Percentiles rank a stretch among this genome's conserved stretches.
Conservation (phyloP, 2,888 invertebrate species). For the Cosmia pyralina region DNA sequence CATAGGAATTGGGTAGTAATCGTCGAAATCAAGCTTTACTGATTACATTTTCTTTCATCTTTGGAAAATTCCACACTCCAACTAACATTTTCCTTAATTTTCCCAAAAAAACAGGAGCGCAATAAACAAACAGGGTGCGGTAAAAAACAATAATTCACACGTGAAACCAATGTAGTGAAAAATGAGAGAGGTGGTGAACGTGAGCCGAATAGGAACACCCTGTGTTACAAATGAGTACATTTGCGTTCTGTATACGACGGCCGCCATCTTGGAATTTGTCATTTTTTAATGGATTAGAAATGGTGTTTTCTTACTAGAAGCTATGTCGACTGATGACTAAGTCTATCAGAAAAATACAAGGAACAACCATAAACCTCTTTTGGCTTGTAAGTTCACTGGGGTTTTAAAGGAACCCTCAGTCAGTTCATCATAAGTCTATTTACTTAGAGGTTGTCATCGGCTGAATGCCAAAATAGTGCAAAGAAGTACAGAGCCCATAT, state of each 20-base stretch:
- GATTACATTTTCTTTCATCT: background rate
- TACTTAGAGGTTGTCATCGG: background rate
- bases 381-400: background rate
- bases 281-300: slow-evolving; percentile 60
- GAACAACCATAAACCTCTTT: too few relatives aligned
- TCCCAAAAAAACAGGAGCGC: slow-evolving; percentile 49
- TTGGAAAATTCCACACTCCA: background rate
- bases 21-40: background rate
- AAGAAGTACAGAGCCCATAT: too few relatives aligned
- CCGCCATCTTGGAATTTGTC: slow-evolving; percentile 61
- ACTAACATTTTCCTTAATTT: slow-evolving; percentile 38
- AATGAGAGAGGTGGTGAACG: slow-evolving; percentile 87
- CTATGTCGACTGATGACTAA: background rate
- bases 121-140: slow-evolving; percentile 76
- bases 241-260: slow-evolving; percentile 74
- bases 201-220: slow-evolving; percentile 80
- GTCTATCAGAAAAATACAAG: too few relatives aligned
- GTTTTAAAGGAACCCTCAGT: too few relatives aligned
- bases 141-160: slow-evolving; percentile 89
- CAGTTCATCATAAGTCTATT: background rate
- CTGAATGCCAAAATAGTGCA: too few relatives aligned
- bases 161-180: slow-evolving; percentile 90
- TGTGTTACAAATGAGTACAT: slow-evolving; percentile 85
- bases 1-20: background rate
- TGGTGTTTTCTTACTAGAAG: background rate